Evolutionary conservation across 2,797 vertebrate species (phyloP).

Genomic region (Eremophila alpestris): DNA sequence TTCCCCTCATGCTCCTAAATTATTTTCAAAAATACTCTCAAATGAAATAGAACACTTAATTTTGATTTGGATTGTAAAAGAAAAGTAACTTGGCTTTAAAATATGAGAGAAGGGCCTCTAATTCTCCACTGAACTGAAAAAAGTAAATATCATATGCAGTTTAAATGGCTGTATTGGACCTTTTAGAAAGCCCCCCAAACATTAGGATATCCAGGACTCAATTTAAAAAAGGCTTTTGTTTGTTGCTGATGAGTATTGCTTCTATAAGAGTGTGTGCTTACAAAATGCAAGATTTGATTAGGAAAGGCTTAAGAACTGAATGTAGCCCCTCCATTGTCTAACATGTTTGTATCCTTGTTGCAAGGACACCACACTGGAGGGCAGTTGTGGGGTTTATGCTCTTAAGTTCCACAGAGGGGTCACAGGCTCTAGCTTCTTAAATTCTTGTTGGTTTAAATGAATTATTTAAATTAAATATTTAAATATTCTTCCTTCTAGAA

Average conservation of each 20-base stretch:
- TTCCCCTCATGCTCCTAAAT: neutral
- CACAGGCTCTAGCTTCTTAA: neutral
- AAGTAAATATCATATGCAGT: neutral
- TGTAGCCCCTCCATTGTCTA: neutral
- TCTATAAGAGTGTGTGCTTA: neutral
- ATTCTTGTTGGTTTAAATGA: neutral
- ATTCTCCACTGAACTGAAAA: neutral
- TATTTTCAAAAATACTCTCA: neutral
- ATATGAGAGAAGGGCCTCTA: neutral
- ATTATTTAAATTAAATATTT: neutral
- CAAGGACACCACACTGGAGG: neutral
- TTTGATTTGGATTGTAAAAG: neutral
- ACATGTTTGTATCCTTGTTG: neutral
- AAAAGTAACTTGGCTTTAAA: neutral
- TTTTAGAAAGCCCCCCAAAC: neutral
- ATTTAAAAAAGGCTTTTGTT: neutral
- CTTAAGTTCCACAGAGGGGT: neutral
- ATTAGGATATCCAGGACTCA: neutral
- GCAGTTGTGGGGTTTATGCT: neutral
- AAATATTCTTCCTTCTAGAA: neutral
- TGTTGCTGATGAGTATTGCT: neutral
- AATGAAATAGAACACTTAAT: neutral
- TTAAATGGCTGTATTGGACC: neutral
- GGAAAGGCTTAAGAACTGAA: neutral
- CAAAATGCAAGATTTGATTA: neutral